Evolutionary conservation across 2,113 vertebrate genomes (phyloP).

Genomic region (Callipepla californica): DNA sequence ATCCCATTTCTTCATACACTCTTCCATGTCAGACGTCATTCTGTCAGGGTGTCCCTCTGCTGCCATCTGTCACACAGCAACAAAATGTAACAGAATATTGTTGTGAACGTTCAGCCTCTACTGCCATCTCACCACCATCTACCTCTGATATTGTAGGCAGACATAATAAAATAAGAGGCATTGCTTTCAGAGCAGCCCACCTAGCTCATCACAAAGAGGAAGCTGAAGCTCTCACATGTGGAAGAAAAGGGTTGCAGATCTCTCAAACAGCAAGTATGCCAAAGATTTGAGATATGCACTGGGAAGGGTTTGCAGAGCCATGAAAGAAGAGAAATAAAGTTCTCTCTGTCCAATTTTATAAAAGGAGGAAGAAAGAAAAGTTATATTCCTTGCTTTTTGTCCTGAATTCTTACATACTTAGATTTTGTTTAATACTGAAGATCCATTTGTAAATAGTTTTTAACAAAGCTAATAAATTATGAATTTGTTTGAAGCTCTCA

Average conservation of each 20-base stretch:
- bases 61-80: too few relatives aligned
- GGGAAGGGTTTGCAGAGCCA: background rate
- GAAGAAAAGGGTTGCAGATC: background rate
- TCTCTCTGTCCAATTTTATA: background rate
- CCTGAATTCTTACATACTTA: background rate
- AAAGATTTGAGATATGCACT: background rate
- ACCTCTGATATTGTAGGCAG: too few relatives aligned
- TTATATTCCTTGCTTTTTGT: background rate
- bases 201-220: background rate
- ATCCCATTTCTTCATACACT: too few relatives aligned
- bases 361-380: background rate
- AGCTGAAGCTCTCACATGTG: background rate
- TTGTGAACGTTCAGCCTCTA: too few relatives aligned
- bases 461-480: background rate
- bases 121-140: too few relatives aligned
- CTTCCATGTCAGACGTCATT: too few relatives aligned
- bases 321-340: background rate
- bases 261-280: background rate
- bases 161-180: too few relatives aligned
- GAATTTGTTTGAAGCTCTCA: background rate
- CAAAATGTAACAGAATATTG: too few relatives aligned
- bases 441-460: background rate
- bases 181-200: too few relatives aligned
- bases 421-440: background rate
- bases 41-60: too few relatives aligned